Base-by-base conservation (phyloP, 2,888 invertebrate genomes). In the Temnothorax ravouxi region DNA sequence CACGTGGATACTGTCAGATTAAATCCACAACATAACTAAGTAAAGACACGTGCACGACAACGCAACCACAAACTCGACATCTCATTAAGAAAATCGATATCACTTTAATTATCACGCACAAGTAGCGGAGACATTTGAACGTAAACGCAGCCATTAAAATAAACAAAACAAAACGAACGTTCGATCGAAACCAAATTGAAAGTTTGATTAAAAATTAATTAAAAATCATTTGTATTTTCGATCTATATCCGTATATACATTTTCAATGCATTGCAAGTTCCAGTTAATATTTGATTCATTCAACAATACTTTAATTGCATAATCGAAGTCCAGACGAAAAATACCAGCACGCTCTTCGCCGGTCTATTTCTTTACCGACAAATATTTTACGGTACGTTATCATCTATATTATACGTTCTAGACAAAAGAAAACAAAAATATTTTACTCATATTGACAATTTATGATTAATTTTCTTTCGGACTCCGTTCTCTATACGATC, bases 21-120 rank as follows among this genome's bases (percentile, higher is more conserved):
- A 83, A 82, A 44, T 85, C 21, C 15, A 59, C 66, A 56, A 54
- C 15, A 56, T 61, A 79, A 76, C 13, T 67, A 44, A 47, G 61
- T 54, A 56, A 75, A 85, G 77, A 77, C 52, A 62, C 62, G 38
- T 44, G 56, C 25, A 71, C 62, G 80, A 82, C 34, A 61, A 44
- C 34, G 41, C 34, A 18, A 25, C 44, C 5, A 25, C 21, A 44
- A 18, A 25, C 13, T 50, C 21, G 9, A 62, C 80, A 41, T 15
- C 44, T 66, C 66, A 54, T 83, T 79, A 13, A 64, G 18, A 47
- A 44, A 79, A 85, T 87, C 87, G 85, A 85, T 83, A 41, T 15
- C 8, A 29, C 47, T 62, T 81, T 69, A 66, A 83, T 88, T 75
- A 75, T 61, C 34, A 25, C 25, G 6, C 44, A 29, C 59, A 54